phyloP scores from a whole-genome alignment of 2,888 invertebrate genomes.

The Sarcophaga carnaria region DNA sequence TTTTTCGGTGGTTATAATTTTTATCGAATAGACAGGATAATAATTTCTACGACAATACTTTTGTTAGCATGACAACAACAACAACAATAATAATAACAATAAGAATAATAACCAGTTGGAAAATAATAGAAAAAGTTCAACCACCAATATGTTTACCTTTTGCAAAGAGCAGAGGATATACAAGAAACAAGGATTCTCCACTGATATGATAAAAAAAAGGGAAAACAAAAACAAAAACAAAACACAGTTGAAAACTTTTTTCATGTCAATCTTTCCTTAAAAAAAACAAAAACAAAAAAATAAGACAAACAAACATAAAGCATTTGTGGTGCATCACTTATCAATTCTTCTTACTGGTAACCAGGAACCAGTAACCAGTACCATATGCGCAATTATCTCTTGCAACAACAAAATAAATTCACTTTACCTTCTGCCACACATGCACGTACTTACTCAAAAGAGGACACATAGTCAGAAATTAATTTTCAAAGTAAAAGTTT shows the following conservation, averaged over 20 bases:
- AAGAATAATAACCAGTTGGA: too few species aligned
- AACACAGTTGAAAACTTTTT: slow-evolving; percentile 58
- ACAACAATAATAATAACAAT: neutral
- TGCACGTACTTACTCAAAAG: neutral
- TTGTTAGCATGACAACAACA: slow-evolving; percentile 4
- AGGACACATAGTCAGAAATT: slow-evolving; percentile 68
- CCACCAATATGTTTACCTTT: slow-evolving; percentile 37
- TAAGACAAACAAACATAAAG: slow-evolving; percentile 15
- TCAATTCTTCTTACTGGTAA: slow-evolving; percentile 42
- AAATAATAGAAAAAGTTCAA: slow-evolving; percentile 1
- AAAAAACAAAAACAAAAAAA: slow-evolving; percentile 21
- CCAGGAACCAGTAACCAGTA: slow-evolving; percentile 55
- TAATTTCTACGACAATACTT: slow-evolving; percentile 68
- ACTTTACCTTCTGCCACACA: slow-evolving; percentile 58
- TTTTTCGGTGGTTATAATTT: slow-evolving; percentile 53
- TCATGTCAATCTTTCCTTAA: slow-evolving; percentile 32
- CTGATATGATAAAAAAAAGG: neutral
- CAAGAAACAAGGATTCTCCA: neutral
- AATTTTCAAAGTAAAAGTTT: slow-evolving; percentile 67
- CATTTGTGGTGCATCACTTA: slow-evolving; percentile 32
- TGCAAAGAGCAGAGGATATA: neutral
- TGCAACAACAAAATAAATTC: slow-evolving; percentile 42
- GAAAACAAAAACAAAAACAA: neutral
- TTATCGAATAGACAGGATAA: slow-evolving; percentile 67
- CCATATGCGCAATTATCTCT: slow-evolving; percentile 58